Percentiles rank a stretch among this genome's conserved stretches.
These are phyloP conservation scores for Phortica variegata DNA, from an alignment of 1,140 invertebrate species.

Conservation along the genomic window DNA sequence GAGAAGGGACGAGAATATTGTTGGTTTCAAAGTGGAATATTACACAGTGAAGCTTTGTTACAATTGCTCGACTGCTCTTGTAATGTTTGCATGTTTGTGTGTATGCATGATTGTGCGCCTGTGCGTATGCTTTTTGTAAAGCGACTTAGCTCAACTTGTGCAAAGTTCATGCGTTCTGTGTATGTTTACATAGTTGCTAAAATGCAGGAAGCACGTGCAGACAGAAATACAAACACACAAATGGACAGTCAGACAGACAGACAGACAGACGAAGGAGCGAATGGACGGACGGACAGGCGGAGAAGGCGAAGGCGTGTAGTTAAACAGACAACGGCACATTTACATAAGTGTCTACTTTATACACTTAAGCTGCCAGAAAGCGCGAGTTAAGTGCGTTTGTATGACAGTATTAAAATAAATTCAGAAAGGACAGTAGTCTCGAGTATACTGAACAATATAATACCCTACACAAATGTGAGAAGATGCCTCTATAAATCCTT, in stretches of 20 bases:
- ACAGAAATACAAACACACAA: slow-evolving; percentile 27
- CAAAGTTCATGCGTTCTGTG: slow-evolving; percentile 8
- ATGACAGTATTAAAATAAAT: no score
- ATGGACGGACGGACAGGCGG: not conserved
- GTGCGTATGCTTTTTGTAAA: slow-evolving; percentile 15
- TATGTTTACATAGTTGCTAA: slow-evolving; percentile 47
- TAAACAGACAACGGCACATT: slow-evolving; percentile 25
- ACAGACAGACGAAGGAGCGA: not conserved
- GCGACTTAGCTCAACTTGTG: slow-evolving; percentile 8
- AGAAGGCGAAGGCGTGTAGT: not conserved
- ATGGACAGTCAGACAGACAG: slow-evolving; percentile 8
- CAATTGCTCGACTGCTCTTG: no score
- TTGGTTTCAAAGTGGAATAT: no score
- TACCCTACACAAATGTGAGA: no score
- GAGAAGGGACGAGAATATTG: no score
- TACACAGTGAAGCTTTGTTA: no score
- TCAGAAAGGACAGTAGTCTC: no score
- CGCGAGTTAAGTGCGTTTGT: no score
- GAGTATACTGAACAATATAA: no score
- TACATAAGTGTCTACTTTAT: slow-evolving; percentile 46
- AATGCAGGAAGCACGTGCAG: slow-evolving; percentile 46
- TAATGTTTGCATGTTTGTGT: slow-evolving; percentile 1
- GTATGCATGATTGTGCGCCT: slow-evolving; percentile 26
- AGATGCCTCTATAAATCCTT: no score
- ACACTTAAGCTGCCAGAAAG: no score